phyloP scores from a whole-genome alignment of 2,888 invertebrate species.

The Hyles lineata region DNA sequence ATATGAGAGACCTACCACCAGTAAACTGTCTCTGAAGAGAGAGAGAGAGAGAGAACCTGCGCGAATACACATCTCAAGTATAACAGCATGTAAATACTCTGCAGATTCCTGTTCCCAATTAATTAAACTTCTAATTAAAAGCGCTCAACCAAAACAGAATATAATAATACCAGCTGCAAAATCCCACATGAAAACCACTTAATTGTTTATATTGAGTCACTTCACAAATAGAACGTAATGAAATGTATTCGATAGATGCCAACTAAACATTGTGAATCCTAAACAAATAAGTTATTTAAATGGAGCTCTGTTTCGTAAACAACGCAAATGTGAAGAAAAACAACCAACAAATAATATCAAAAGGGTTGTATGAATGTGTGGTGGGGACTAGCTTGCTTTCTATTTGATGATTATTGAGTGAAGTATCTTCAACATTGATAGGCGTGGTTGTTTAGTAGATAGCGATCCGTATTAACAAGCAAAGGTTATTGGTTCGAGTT shows the following conservation, averaged over 20 bases:
- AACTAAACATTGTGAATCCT: constrained; percentile 12
- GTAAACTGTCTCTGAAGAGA: too few relatives aligned
- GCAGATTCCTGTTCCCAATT: background rate
- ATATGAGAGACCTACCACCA: too few relatives aligned
- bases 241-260: constrained; percentile 19
- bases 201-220: constrained; percentile 11
- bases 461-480: too few relatives aligned
- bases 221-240: background rate
- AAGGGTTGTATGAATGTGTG: background rate
- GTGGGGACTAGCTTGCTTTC: too few relatives aligned
- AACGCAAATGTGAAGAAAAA: constrained; percentile 5
- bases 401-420: too few relatives aligned
- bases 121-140: background rate
- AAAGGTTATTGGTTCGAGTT: too few relatives aligned
- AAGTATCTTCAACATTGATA: too few relatives aligned
- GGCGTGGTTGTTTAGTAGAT: too few relatives aligned
- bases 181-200: background rate
- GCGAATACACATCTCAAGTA: background rate
- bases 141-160: background rate
- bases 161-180: background rate
- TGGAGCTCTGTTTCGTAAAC: constrained; percentile 17
- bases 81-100: background rate
- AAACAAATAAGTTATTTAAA: constrained; percentile 20
- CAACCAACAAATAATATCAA: background rate
- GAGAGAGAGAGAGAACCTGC: too few relatives aligned